Evolutionary conservation across 2,888 invertebrate genomes (phyloP), one percentile per base, ranked within the genome.

Genomic region (Netelia fuscicornis): DNA sequence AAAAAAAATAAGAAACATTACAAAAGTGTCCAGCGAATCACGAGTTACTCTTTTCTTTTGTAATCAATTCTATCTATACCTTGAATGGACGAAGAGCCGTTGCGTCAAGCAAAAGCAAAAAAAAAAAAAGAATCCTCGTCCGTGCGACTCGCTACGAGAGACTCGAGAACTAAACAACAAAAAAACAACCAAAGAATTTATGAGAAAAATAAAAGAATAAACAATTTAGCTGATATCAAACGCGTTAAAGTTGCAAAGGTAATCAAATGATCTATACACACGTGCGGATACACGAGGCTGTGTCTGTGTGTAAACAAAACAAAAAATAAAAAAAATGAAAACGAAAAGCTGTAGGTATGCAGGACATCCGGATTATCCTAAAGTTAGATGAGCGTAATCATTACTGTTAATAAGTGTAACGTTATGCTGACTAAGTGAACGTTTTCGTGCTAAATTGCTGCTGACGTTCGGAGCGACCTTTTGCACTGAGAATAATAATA

Each of bases 201-300:
- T 52, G 48, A 13, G 67, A 67, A 30, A 75, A 83, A 84, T 71
- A 71, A 85, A 75, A 67, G 44, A 72, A 83, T 77, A 74, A 30
- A 68, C 60, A 58, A 72, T 77, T 30, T 78, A 72, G 82, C 77
- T 67, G 20, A 86, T 84, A 81, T 84, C 85, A 84, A 84, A 88
- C 58, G 77, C 86, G 86, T 86, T 87, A 67, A 85, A 88, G 84
- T 86, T 86, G 87, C 87, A 88, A 86, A 88, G 85, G 79, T 89
- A 89, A 90, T 90, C 89, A 89, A 90, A 90, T 83, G 84, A 87
- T 87, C 87, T 76, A 70, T 85, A 88, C 83, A 78, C 78, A 84
- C 42, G 74, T 81, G 62, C 42, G 74, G 74, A 74, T 60, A 75
- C 42, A 25, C 23, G 60, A 20, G 37, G 23, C 48, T 56, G 60